Percentiles rank a stretch among this genome's conserved stretches.
phyloP scores from a whole-genome alignment of 1,140 invertebrate genomes.

The Cephus cinctus region DNA sequence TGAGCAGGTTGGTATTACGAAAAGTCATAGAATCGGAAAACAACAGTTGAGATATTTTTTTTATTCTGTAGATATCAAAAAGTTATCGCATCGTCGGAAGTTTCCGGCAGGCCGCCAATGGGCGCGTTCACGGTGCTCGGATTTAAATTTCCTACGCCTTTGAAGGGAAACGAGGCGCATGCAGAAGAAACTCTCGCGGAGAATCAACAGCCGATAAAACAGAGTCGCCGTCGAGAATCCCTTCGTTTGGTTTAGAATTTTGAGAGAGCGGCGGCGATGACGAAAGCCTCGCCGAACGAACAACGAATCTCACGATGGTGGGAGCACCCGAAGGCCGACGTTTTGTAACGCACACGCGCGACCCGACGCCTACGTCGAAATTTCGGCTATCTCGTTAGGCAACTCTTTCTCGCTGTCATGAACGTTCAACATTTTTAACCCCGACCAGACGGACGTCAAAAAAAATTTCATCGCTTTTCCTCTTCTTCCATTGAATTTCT shows the following conservation, averaged over 20 bases:
- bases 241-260: conserved; percentile 15
- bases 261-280: background rate
- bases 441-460: no score
- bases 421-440: no score
- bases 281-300: background rate
- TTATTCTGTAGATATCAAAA: no score
- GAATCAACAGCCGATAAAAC: conserved; percentile 36
- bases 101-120: no score
- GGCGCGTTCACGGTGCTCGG: background rate
- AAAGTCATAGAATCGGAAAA: no score
- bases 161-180: background rate
- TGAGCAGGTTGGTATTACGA: no score
- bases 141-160: background rate
- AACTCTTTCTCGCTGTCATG: conserved; percentile 7
- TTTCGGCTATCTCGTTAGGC: conserved; percentile 19
- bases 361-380: conserved; percentile 25
- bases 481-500: no score
- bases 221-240: conserved; percentile 15
- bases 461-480: no score
- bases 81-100: no score
- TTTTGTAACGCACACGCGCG: conserved; percentile 27
- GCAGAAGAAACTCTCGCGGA: background rate
- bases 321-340: conserved; percentile 27
- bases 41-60: no score
- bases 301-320: conserved; percentile 5